Conservation (phyloP, 1,140 invertebrate species). For the Apis florea region DNA sequence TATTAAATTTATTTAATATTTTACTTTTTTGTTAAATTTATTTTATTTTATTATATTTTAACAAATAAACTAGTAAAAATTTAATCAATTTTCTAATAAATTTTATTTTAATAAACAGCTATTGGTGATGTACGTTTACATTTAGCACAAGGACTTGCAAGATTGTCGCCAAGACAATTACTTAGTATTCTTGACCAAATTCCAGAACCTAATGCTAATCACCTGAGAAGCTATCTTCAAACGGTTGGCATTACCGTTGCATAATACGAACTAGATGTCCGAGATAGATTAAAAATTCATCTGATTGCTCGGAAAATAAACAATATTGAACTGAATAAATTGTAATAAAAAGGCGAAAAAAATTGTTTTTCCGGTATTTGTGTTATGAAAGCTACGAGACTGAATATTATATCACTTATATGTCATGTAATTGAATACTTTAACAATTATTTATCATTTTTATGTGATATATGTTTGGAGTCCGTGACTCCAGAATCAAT, state of each 20-base stretch:
- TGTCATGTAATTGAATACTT: slow-evolving; percentile 21
- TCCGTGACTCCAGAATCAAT: neutral
- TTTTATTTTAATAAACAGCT: slow-evolving; percentile 36
- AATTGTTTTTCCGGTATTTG: slow-evolving; percentile 40
- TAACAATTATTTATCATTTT: slow-evolving; percentile 31
- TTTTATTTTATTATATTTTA: neutral
- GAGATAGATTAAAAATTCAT: slow-evolving; percentile 70
- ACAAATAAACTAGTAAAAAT: neutral
- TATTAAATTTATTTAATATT: slow-evolving; percentile 25
- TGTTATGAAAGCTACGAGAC: slow-evolving; percentile 7
- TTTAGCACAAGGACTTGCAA: slow-evolving; percentile 86
- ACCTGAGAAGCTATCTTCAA: slow-evolving; percentile 76
- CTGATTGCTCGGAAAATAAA: slow-evolving; percentile 72
- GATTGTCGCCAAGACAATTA: slow-evolving; percentile 81
- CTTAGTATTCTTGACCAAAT: slow-evolving; percentile 83
- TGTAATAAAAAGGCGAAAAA: slow-evolving; percentile 54
- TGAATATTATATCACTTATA: slow-evolving; percentile 7
- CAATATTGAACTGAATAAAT: slow-evolving; percentile 73
- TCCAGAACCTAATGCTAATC: slow-evolving; percentile 74
- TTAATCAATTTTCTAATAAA: neutral
- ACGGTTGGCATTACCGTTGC: slow-evolving; percentile 75
- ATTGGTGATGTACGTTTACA: slow-evolving; percentile 86
- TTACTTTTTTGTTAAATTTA: neutral
- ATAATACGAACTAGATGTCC: slow-evolving; percentile 73
- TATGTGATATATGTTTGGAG: neutral